Conservation (phyloP, 2,797 vertebrate species). For the Podargus strigoides region DNA sequence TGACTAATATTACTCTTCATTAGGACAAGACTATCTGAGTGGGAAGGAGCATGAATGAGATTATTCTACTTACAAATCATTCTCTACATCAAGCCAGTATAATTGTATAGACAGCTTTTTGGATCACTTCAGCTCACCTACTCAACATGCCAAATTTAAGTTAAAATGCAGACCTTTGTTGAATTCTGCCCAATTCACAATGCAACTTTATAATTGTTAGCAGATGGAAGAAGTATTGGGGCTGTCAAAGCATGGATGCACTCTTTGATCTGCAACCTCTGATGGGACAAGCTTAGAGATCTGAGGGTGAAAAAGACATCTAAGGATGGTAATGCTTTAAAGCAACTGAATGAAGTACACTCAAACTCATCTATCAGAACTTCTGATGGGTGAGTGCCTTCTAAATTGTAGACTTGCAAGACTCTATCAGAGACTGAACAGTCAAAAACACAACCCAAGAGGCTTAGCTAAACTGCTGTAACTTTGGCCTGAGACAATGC, state of each 20-base stretch:
- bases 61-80: neutral
- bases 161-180: neutral
- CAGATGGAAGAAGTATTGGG: neutral
- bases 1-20: neutral
- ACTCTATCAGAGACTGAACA: neutral
- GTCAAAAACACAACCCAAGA: neutral
- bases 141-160: neutral
- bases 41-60: neutral
- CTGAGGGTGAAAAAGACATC: neutral
- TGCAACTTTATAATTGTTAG: neutral
- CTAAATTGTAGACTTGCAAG: neutral
- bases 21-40: neutral
- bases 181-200: neutral
- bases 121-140: neutral
- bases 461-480: neutral
- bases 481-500: neutral
- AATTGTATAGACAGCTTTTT: neutral
- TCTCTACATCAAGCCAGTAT: neutral
- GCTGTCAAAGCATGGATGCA: neutral
- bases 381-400: neutral
- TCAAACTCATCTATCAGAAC: neutral
- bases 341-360: neutral
- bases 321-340: neutral
- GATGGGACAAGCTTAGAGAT: neutral
- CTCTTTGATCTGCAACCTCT: neutral